phyloP scores from a whole-genome alignment of 2,888 invertebrate genomes.

The Microctonus brassicae region DNA sequence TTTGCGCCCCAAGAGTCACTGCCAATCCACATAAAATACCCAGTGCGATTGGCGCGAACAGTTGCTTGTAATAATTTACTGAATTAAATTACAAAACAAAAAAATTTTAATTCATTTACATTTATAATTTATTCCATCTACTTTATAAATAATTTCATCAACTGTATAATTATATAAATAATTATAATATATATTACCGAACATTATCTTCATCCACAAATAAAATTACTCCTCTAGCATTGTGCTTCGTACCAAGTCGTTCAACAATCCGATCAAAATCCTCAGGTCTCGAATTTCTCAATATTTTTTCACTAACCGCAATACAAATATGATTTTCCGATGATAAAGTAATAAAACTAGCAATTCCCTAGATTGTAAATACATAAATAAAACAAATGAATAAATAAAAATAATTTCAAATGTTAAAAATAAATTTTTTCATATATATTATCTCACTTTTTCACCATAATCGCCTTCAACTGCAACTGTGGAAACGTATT shows the following conservation, averaged over 20 bases:
- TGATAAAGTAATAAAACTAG: conserved; percentile 73
- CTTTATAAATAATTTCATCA: conserved; percentile 5
- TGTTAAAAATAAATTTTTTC: conserved; percentile 12
- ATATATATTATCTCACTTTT: conserved; percentile 70
- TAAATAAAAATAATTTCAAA: neutral
- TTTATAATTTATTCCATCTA: neutral
- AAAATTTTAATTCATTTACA: neutral
- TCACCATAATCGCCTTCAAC: conserved; percentile 85
- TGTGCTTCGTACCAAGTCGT: conserved; percentile 72
- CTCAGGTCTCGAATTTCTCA: conserved; percentile 72
- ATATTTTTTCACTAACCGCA: conserved; percentile 74
- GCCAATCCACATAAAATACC: conserved; percentile 78
- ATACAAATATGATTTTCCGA: conserved; percentile 72
- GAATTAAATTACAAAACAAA: conserved; percentile 49
- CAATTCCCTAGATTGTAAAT: conserved; percentile 73
- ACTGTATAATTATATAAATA: neutral
- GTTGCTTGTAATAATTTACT: conserved; percentile 75
- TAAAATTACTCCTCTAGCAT: conserved; percentile 77
- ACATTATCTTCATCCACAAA: conserved; percentile 82
- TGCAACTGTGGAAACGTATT: conserved; percentile 82
- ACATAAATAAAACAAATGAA: neutral
- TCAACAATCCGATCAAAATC: conserved; percentile 76
- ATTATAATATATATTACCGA: conserved; percentile 61
- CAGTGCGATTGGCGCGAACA: conserved; percentile 73
- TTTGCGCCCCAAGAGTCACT: conserved; percentile 82